Base-by-base conservation (phyloP, 1,140 invertebrate species). In the Eurosta solidaginis region DNA sequence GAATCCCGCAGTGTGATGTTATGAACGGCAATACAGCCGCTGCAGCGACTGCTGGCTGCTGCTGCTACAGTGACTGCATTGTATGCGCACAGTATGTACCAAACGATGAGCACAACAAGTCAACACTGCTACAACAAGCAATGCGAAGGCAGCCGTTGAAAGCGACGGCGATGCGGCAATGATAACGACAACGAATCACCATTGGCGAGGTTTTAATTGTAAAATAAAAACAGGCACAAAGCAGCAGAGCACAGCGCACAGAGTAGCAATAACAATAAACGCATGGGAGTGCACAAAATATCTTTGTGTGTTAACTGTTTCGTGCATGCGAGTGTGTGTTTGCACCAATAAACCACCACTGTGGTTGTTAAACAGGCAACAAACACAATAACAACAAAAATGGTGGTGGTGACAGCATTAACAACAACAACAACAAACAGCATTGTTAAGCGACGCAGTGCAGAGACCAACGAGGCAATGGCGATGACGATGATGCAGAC, bases 201-300 rank as follows among this genome's bases (percentile, higher is more conserved):
- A 68, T 68, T 68, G 59, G 59, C 59, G 59, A 68, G 59, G 59
- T 85, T 50, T 49, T 80, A 52, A 36, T 59, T 47, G 45, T 2
- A 47, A 47, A 47, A 47, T 12, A 12, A 47, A 47, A 47, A n/a
- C 45, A 47, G 50, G 45, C 74, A 42, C 78, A 73, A 42, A 20
- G 45, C 74, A 47, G 17, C 74, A 44, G 59, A 20, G 50, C 52
- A 40, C 78, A 50, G 50, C 27, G 50, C 77, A 78, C 77, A 73
- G 12, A 52, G 47, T 25, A 47, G 49, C 49, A 68, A 68, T 68
- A 68, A 68, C 59, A 68, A 68, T 68, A 40, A 84, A 84, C 84
- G 83, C 84, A 85, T 85, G 74, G 84, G 80, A 80, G 79, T 78
- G 82, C 84, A 84, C 82, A 17, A 59, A 68, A 85, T 84, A 82